Base-by-base conservation (phyloP, 1,140 invertebrate species). In the Manduca sexta region DNA sequence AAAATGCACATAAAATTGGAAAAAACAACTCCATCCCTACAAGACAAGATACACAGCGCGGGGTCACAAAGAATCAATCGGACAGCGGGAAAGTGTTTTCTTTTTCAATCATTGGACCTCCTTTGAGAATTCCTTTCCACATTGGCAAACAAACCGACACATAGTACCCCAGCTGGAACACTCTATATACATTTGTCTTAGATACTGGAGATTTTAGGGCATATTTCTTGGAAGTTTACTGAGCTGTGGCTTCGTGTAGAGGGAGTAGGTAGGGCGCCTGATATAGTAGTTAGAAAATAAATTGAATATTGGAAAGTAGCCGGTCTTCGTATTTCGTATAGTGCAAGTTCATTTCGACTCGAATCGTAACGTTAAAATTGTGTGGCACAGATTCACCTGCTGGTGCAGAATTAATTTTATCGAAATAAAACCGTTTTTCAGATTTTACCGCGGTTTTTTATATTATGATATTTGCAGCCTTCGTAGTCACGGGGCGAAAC, bases 61-160 rank as follows among this genome's bases (percentile, higher is more conserved):
- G 60, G 64, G 65, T 61, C 56, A 65, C 60, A 70, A 62, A 71
- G 69, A 78, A 74, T 78, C 72, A 76, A 80, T 78, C 64, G 74
- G 71, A 73, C 73, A 70, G 59, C 52, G 74, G 62, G 48, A 62
- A 70, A 70, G 62, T 81, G 74, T 81, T 81, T 78, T 76, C 73
- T 81, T 73, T 81, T 81, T 74, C 77, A 81, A 81, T 81, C 77
- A 81, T 67, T 63, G 58, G 61, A 61, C 60, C 56, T 76, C 77
- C 77, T 69, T 61, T 46, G 69, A 54, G 74, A 61, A 52, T 64
- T 50, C 47, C 40, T 48, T 52, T 49, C 50, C 59, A 63, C 53
- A 61, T 48, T 61, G 57, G 49, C 46, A 60, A 51, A 49, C 49
- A 37, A 59, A 73, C 45, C 46, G 42, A 42, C 44, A 45, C 35